Percentiles rank a stretch among this genome's conserved stretches.
Evolutionary conservation across 2,888 invertebrate species (phyloP).

Genomic region (Dolichopus griseipennis): DNA sequence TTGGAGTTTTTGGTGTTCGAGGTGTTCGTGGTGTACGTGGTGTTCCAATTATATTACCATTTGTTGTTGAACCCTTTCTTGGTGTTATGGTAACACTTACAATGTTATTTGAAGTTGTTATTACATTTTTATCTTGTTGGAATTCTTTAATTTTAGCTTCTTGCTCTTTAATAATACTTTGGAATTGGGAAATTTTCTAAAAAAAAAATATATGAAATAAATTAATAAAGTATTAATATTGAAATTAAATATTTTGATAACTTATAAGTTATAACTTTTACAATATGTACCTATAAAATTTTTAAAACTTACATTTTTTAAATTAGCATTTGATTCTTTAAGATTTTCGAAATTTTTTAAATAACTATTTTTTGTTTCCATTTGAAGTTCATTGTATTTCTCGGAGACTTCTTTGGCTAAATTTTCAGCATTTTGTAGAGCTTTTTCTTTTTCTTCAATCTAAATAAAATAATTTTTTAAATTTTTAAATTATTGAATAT

Average conservation of each 20-base stretch:
- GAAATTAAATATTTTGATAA: too few relatives aligned
- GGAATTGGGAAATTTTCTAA: slow-evolving; percentile 22
- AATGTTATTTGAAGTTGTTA: not conserved
- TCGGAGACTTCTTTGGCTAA: slow-evolving; percentile 19
- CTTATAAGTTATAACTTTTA: too few relatives aligned
- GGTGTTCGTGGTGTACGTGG: slow-evolving; percentile 27
- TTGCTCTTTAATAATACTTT: slow-evolving; percentile 21
- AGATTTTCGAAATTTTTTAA: slow-evolving; percentile 19
- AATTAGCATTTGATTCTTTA: slow-evolving; percentile 21
- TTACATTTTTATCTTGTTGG: slow-evolving; percentile 21
- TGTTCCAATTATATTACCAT: slow-evolving; percentile 11
- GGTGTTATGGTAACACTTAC: not conserved
- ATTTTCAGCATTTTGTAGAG: slow-evolving; percentile 20
- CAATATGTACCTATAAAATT: not conserved
- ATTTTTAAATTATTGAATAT: not conserved
- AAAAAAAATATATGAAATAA: slow-evolving; percentile 2
- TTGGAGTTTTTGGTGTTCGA: slow-evolving; percentile 38
- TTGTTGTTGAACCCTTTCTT: slow-evolving; percentile 10
- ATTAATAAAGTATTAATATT: too few relatives aligned
- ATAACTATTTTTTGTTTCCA: slow-evolving; percentile 17
- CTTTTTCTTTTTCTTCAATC: slow-evolving; percentile 21
- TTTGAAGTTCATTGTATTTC: slow-evolving; percentile 21
- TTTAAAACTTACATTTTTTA: slow-evolving; percentile 22
- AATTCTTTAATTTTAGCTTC: slow-evolving; percentile 21
- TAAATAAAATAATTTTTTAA: too few relatives aligned